Conservation (phyloP, 2,113 vertebrate species). For the Cyrtonyx montezumae region DNA sequence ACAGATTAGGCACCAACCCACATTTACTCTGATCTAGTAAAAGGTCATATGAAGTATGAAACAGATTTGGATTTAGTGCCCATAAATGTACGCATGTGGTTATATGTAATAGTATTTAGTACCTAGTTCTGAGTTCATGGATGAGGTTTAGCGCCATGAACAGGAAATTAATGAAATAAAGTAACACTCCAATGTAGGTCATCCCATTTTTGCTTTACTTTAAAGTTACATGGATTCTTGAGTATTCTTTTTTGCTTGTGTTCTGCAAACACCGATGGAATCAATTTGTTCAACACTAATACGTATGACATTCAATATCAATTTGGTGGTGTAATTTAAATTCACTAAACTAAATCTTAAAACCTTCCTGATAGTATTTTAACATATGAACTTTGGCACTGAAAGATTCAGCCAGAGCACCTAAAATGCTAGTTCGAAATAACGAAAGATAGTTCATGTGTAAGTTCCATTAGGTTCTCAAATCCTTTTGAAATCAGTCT, state of each 20-base stretch:
- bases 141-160: background rate
- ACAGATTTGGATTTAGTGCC: background rate
- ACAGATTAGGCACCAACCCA: background rate
- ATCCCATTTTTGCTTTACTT: background rate
- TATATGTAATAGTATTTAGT: background rate
- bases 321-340: background rate
- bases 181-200: background rate
- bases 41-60: background rate
- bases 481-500: background rate
- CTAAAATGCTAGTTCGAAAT: background rate
- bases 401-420: background rate
- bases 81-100: background rate
- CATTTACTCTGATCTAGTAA: background rate
- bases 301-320: background rate
- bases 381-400: background rate
- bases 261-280: background rate
- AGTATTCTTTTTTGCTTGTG: background rate
- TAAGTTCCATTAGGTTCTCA: background rate
- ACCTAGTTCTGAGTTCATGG: background rate
- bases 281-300: background rate
- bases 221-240: background rate
- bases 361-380: background rate
- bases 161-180: background rate
- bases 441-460: background rate
- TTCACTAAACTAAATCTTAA: background rate